Percentiles rank a stretch among this genome's conserved stretches.
Evolutionary conservation across 2,888 invertebrate genomes (phyloP).

Genomic region (Cynaeus angustus): DNA sequence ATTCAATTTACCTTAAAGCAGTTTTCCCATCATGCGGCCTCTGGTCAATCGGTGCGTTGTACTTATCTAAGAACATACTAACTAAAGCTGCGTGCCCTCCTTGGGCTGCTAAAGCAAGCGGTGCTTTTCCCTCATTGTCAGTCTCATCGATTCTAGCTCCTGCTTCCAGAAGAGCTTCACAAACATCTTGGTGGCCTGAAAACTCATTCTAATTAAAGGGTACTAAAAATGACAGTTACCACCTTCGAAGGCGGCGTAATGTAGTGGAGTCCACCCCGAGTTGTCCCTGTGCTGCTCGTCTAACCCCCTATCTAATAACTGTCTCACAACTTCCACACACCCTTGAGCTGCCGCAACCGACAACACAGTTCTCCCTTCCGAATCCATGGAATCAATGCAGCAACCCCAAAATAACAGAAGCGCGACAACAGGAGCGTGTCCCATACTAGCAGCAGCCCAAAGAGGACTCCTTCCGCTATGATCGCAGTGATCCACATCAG

Average conservation of each 20-base stretch:
- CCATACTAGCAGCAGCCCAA: slow-evolving; percentile 95
- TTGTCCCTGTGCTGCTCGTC: slow-evolving; percentile 94
- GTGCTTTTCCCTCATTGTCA: slow-evolving; percentile 93
- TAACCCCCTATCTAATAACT: slow-evolving; percentile 89
- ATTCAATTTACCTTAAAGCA: slow-evolving; percentile 82
- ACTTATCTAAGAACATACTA: slow-evolving; percentile 81
- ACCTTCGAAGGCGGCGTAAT: slow-evolving; percentile 96
- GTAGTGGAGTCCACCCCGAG: slow-evolving; percentile 97
- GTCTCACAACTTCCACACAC: slow-evolving; percentile 90
- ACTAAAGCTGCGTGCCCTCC: slow-evolving; percentile 85
- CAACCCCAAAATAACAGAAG: slow-evolving; percentile 96
- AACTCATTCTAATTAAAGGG: slow-evolving; percentile 3
- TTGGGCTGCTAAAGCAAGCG: slow-evolving; percentile 91
- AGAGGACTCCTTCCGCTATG: slow-evolving; percentile 87
- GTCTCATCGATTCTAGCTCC: slow-evolving; percentile 92
- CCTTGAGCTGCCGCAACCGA: slow-evolving; percentile 90
- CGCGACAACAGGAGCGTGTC: slow-evolving; percentile 89
- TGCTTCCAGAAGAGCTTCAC: slow-evolving; percentile 87
- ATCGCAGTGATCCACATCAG: slow-evolving; percentile 92
- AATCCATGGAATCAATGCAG: slow-evolving; percentile 95
- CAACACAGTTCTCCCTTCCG: slow-evolving; percentile 92
- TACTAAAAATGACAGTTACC: slow-evolving; percentile 3
- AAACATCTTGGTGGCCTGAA: slow-evolving; percentile 86
- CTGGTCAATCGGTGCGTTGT: slow-evolving; percentile 87
- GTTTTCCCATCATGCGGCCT: slow-evolving; percentile 94